Base-by-base conservation (phyloP, 2,797 vertebrate species). In the Cossypha caffra region DNA sequence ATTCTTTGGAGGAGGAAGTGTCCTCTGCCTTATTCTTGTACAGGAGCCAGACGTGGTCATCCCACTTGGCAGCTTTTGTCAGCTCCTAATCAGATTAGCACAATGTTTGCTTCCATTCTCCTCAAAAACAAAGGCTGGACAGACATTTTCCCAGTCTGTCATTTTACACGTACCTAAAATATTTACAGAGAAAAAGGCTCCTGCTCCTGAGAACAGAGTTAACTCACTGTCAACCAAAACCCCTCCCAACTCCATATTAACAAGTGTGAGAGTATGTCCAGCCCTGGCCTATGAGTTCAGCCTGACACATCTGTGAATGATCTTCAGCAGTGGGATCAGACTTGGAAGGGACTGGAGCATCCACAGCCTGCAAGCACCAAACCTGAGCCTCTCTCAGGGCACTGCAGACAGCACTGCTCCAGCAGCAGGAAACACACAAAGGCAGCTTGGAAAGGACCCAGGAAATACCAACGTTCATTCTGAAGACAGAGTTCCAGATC, bases 231-330 rank as follows among this genome's bases (percentile, higher is more conserved):
- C 89, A 93, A 93, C 80, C 88, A 66, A 88, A 96, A 84, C 76
- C 90, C 93, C 95, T 90, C 93, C 96, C 91, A 78, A 48, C 51
- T 95, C 90, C 80, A 51, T 67, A 94, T 81, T 95, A 96, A 94
- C 85, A 93, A 95, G 64, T 81, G 91, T 92, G 93, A 97, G 91
- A 95, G 51, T 80, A 90, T 73, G 79, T 93, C 87, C 96, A 94
- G 90, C 89, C 93, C 85, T 63, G 74, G 94, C 76, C 88, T 76
- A 54, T 78, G 76, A 96, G 97, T 95, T 93, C 96, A 95, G 90
- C 94, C 81, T 84, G 73, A 96, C 93, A 96, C 97, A 97, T 97
- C 97, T 97, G 97, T 89, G 93, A 98, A 29, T 79, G 88, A 97
- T 97, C 92, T 94, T 67, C 94, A 69, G 76, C 91, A 77, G 87